phyloP scores from a whole-genome alignment of 2,797 vertebrate genomes.

The Paguma larvata region DNA sequence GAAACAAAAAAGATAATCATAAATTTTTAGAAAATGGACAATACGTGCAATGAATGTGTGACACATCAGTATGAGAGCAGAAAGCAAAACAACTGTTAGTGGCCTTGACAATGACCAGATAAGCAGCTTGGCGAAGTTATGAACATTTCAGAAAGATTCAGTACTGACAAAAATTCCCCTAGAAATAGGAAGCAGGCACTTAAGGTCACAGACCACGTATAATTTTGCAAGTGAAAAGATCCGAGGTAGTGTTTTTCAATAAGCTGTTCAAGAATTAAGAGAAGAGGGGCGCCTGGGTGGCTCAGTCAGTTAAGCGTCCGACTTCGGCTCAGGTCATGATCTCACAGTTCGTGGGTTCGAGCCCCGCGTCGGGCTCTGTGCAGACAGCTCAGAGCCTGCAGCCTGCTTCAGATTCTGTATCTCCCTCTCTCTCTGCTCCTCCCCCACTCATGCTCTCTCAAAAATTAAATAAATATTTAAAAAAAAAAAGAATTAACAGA shows the following conservation, averaged over 20 bases:
- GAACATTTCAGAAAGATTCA: slow-evolving; percentile 10
- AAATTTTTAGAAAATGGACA: background rate
- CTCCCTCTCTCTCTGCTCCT: too few relatives aligned
- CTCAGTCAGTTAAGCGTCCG: too few relatives aligned
- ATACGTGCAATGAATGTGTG: background rate
- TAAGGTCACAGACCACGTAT: slow-evolving; percentile 47
- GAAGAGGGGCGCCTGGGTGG: background rate
- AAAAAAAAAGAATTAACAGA: background rate
- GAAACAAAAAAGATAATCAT: background rate
- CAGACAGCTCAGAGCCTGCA: too few relatives aligned
- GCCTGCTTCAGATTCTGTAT: too few relatives aligned
- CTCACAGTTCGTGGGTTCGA: too few relatives aligned
- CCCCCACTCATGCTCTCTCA: too few relatives aligned
- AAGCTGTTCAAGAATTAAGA: background rate
- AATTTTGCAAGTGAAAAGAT: background rate
- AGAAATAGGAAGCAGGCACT: slow-evolving; percentile 48
- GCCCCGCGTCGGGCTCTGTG: too few relatives aligned
- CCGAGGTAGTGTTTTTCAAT: background rate
- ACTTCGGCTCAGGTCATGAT: too few relatives aligned
- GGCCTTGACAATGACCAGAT: slow-evolving; percentile 67
- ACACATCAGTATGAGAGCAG: background rate
- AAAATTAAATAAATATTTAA: too few relatives aligned
- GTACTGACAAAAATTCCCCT: slow-evolving; percentile 54
- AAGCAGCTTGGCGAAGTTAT: background rate
- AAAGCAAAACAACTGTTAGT: slow-evolving; percentile 25